Conservation (phyloP, 2,888 invertebrate species). For the Spilosoma lubricipeda region DNA sequence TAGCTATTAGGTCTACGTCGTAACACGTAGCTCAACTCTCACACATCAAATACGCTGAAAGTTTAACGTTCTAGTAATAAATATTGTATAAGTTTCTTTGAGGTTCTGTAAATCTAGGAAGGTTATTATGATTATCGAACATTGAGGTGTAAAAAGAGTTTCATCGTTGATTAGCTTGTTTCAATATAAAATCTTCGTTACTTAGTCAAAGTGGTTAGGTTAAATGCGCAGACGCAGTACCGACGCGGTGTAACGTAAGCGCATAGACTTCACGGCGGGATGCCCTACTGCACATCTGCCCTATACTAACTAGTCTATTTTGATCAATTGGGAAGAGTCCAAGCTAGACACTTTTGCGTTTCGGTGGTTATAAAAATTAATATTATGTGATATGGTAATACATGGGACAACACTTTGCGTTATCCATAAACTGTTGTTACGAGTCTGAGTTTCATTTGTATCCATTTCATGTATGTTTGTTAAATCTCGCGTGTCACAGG, state of each 20-base stretch:
- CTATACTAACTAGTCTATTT: slow-evolving; percentile 35
- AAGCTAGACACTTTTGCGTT: slow-evolving; percentile 14
- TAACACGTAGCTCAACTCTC: slow-evolving; percentile 37
- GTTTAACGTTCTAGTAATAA: background rate
- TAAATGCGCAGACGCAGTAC: slow-evolving; percentile 23
- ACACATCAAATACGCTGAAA: background rate
- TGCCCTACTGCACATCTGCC: slow-evolving; percentile 31
- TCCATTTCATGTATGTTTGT: too few species aligned
- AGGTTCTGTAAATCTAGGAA: background rate
- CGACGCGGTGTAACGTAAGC: slow-evolving; percentile 29
- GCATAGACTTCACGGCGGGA: slow-evolving; percentile 23
- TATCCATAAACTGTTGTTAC: too few species aligned
- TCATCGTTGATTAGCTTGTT: background rate
- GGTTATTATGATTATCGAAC: background rate
- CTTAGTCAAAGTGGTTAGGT: slow-evolving; percentile 20
- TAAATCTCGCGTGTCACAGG: too few species aligned
- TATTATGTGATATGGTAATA: background rate
- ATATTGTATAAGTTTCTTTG: background rate
- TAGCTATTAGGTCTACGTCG: slow-evolving; percentile 49
- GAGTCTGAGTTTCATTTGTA: too few species aligned
- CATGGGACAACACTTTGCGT: too few species aligned
- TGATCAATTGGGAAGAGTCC: slow-evolving; percentile 20
- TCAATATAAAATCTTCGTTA: background rate
- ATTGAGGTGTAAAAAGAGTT: background rate
- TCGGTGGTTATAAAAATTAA: background rate